A percentile compares a stretch with the other conserved stretches of the same genome.
Evolutionary conservation across 2,888 invertebrate species (phyloP).

Genomic region (Villa cingulata): DNA sequence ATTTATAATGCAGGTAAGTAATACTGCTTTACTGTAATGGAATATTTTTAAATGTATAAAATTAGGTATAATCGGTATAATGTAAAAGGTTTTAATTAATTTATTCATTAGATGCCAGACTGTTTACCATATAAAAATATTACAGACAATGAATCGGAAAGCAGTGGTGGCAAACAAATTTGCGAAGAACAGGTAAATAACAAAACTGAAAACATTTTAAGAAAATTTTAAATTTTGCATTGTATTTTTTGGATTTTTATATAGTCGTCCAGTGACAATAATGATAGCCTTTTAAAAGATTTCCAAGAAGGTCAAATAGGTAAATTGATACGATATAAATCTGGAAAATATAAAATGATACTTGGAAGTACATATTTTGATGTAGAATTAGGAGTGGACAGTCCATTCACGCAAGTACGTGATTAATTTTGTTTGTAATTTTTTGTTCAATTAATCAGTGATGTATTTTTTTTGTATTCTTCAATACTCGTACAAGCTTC

Average conservation of each 20-base stretch:
- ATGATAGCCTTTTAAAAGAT: constrained; percentile 17
- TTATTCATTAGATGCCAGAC: constrained; percentile 27
- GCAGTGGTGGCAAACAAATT: too few species aligned
- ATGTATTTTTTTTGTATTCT: not conserved
- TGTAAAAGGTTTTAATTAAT: not conserved
- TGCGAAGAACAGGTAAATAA: too few species aligned
- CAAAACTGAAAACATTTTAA: too few species aligned
- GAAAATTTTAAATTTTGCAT: too few species aligned
- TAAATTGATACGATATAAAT: constrained; percentile 42
- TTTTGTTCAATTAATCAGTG: too few species aligned
- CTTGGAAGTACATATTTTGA: constrained; percentile 45
- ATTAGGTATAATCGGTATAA: not conserved
- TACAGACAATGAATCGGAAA: not conserved
- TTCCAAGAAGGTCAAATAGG: constrained; percentile 47
- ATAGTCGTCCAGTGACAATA: not conserved
- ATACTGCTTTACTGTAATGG: too few species aligned
- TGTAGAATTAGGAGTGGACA: constrained; percentile 43
- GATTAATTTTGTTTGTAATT: too few species aligned
- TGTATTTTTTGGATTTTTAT: too few species aligned
- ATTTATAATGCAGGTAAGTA: constrained; percentile 31
- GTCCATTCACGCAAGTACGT: constrained; percentile 40
- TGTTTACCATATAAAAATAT: constrained; percentile 21
- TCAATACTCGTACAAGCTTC: not conserved
- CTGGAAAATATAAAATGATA: constrained; percentile 42
- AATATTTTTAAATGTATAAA: not conserved